Conservation (phyloP, 2,113 vertebrate species). For the Meriones unguiculatus region DNA sequence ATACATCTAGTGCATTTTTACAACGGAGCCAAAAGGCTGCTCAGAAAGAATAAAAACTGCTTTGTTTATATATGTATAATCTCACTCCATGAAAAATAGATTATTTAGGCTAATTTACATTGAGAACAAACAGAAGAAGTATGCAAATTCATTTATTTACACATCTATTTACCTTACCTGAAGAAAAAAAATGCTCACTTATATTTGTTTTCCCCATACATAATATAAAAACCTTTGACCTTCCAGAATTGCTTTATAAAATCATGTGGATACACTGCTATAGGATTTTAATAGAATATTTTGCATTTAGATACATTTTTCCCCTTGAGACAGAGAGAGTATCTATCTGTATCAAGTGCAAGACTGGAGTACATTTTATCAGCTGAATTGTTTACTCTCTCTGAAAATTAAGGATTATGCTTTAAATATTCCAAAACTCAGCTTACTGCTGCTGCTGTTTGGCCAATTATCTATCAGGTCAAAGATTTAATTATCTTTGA, state of each 20-base stretch:
- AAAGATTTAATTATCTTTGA: slow-evolving; percentile 59
- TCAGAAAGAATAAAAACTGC: slow-evolving; percentile 11
- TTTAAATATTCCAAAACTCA: neutral
- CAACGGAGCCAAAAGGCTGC: slow-evolving; percentile 18
- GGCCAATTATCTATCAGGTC: slow-evolving; percentile 45
- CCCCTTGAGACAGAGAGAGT: neutral
- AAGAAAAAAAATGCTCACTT: neutral
- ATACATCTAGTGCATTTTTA: neutral
- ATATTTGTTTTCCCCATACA: neutral
- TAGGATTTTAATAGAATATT: neutral
- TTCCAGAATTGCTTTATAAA: neutral
- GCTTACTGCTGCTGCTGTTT: neutral
- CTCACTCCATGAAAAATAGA: slow-evolving; percentile 13
- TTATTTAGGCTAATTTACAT: slow-evolving; percentile 39
- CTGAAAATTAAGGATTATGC: slow-evolving; percentile 34
- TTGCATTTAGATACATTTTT: neutral
- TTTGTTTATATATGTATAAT: slow-evolving; percentile 1
- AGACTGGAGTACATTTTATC: neutral
- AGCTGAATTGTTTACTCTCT: slow-evolving; percentile 9
- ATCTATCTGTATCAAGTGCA: slow-evolving; percentile 11
- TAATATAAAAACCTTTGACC: neutral
- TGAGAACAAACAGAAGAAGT: slow-evolving; percentile 32
- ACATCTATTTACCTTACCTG: slow-evolving; percentile 25
- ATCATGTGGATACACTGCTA: slow-evolving; percentile 6
- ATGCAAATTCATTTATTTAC: slow-evolving; percentile 10